Percentiles rank a stretch among this genome's conserved stretches.
Evolutionary conservation across 2,888 invertebrate genomes (phyloP).

Genomic region (Reticulitermes lucifugus): DNA sequence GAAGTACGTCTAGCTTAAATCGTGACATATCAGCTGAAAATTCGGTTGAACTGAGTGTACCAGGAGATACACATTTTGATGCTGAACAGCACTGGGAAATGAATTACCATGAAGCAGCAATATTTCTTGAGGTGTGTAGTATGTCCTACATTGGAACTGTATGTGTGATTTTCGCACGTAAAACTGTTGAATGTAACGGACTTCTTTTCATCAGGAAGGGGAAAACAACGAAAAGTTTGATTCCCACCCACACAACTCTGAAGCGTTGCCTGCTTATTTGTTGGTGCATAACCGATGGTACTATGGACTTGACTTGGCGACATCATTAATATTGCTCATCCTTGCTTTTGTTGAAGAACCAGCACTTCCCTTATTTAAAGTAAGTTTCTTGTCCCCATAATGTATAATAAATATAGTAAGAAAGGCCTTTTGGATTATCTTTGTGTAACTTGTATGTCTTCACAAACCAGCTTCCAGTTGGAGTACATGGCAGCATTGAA

Average conservation of each 20-base stretch:
- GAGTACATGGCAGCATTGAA: conserved; percentile 86
- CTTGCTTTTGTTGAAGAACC: conserved; percentile 87
- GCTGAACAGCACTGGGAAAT: conserved; percentile 79
- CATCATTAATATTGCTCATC: conserved; percentile 78
- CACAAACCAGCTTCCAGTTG: conserved; percentile 75
- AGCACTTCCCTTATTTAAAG: conserved; percentile 78
- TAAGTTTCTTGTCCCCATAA: conserved; percentile 59
- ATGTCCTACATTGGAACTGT: too few relatives aligned
- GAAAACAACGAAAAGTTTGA: conserved; percentile 92
- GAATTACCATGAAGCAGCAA: conserved; percentile 91
- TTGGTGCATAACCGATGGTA: conserved; percentile 91
- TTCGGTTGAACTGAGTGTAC: conserved; percentile 48
- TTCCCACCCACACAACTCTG: conserved; percentile 85
- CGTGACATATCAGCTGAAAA: conserved; percentile 58
- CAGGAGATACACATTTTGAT: conserved; percentile 56
- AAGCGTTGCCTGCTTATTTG: conserved; percentile 87
- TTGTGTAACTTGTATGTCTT: not conserved
- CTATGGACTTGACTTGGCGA: conserved; percentile 82
- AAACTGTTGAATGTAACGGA: too few relatives aligned
- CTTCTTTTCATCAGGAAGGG: conserved; percentile 76
- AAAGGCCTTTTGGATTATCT: not conserved
- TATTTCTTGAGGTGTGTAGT: conserved; percentile 79
- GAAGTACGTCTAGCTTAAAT: conserved; percentile 54
- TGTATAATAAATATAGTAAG: too few relatives aligned
- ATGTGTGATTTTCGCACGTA: too few relatives aligned